A percentile compares a stretch with the other conserved stretches of the same genome.
phyloP scores from a whole-genome alignment of 2,113 vertebrate species.

The Miniopterus natalensis region DNA sequence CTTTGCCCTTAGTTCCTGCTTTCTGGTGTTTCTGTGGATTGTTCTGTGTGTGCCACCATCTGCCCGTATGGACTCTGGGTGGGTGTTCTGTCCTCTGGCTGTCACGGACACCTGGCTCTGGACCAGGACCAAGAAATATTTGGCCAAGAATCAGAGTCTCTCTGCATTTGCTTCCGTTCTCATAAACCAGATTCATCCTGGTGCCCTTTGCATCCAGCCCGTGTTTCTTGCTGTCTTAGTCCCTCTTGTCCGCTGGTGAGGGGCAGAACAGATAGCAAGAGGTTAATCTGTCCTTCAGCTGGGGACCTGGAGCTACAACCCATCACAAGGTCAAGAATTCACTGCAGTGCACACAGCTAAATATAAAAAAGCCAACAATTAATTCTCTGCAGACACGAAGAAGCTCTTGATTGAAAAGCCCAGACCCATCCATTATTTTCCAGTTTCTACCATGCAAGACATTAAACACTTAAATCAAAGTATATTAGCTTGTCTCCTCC shows the following conservation, averaged over 20 bases:
- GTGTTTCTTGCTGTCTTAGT: neutral
- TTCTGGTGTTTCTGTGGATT: neutral
- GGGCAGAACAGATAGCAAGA: neutral
- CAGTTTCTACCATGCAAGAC: neutral
- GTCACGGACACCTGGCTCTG: neutral
- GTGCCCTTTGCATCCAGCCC: neutral
- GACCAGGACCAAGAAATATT: neutral
- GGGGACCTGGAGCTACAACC: neutral
- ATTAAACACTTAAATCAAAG: slow-evolving; percentile 1
- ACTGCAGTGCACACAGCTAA: neutral
- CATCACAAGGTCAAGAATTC: neutral
- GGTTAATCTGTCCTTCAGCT: slow-evolving; percentile 5
- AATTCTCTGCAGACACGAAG: neutral
- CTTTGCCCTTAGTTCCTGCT: neutral
- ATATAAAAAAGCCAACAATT: slow-evolving; percentile 7
- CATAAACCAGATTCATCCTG: neutral
- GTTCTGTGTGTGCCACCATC: neutral
- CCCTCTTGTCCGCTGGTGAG: neutral
- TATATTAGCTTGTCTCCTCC: neutral
- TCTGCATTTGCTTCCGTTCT: neutral
- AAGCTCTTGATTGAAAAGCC: neutral
- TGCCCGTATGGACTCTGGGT: neutral
- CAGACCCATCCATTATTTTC: neutral
- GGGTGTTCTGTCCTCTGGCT: neutral
- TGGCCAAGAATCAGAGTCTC: neutral